Conservation (phyloP, 2,797 vertebrate species). For the Myotis myotis region DNA sequence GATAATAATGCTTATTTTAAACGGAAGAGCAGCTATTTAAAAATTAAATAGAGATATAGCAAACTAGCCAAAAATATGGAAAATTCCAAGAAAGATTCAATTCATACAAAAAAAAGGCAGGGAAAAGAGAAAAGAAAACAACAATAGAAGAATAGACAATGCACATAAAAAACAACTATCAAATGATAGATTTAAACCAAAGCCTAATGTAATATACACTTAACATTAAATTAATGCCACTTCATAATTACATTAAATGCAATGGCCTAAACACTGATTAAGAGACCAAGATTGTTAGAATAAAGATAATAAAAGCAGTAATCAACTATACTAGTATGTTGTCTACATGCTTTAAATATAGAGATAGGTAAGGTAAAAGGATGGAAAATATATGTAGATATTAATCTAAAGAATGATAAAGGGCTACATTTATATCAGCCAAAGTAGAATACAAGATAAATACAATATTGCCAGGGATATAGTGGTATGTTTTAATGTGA, state of each 20-base stretch:
- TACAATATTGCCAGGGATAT: neutral
- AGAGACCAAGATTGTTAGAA: neutral
- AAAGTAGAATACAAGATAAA: slow-evolving; percentile 21
- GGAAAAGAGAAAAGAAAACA: neutral
- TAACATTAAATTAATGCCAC: neutral
- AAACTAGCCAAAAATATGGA: neutral
- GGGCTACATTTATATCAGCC: neutral
- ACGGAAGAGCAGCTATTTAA: neutral
- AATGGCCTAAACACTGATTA: neutral
- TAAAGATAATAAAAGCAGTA: neutral
- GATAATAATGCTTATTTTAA: neutral
- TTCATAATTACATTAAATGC: slow-evolving; percentile 19
- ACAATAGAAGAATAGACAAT: neutral
- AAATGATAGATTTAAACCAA: neutral
- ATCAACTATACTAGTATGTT: neutral
- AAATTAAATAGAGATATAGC: neutral
- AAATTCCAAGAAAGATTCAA: neutral
- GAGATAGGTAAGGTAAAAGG: neutral
- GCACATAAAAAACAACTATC: neutral
- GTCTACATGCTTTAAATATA: neutral
- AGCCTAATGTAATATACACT: neutral
- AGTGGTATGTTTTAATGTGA: neutral
- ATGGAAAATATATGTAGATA: neutral
- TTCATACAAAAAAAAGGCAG: neutral
- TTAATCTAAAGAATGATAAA: neutral